Conservation (phyloP, 2,113 vertebrate species). For the Chaetodon auriga region DNA sequence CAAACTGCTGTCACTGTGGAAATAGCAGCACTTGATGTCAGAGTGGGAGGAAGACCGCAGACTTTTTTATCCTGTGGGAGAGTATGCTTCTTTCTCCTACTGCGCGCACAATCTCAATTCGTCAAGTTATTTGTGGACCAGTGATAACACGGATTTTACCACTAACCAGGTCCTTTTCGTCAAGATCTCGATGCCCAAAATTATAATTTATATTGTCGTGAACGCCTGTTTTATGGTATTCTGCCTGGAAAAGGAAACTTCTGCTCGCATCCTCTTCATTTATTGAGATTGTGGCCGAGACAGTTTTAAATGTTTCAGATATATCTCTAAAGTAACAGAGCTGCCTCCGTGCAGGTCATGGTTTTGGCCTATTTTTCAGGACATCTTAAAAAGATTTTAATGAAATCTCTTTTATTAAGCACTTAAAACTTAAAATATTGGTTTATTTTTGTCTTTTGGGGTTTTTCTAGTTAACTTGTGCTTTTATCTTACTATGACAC, state of each 20-base stretch:
- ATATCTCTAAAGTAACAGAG: background rate
- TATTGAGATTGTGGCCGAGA: too few relatives aligned
- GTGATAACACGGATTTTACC: background rate
- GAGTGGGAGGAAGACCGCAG: slow-evolving; percentile 38
- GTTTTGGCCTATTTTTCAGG: background rate
- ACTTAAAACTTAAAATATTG: background rate
- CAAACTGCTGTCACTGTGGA: slow-evolving; percentile 30
- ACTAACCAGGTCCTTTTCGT: background rate
- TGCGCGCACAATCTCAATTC: slow-evolving; percentile 4
- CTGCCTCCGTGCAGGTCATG: background rate
- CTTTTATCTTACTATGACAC: background rate
- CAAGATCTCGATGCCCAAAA: background rate
- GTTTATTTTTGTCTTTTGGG: too few relatives aligned
- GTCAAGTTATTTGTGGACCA: slow-evolving; percentile 17
- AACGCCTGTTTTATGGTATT: background rate
- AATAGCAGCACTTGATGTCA: slow-evolving; percentile 34
- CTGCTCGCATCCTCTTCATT: background rate
- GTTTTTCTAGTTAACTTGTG: background rate
- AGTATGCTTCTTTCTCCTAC: background rate
- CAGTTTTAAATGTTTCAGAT: too few relatives aligned
- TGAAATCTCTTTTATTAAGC: background rate
- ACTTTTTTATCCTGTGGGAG: slow-evolving; percentile 23
- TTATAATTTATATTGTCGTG: background rate
- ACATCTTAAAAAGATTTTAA: background rate
- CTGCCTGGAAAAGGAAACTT: background rate